Base-by-base conservation (phyloP, 2,888 invertebrate genomes). In the Glaucopsyche alexis region DNA sequence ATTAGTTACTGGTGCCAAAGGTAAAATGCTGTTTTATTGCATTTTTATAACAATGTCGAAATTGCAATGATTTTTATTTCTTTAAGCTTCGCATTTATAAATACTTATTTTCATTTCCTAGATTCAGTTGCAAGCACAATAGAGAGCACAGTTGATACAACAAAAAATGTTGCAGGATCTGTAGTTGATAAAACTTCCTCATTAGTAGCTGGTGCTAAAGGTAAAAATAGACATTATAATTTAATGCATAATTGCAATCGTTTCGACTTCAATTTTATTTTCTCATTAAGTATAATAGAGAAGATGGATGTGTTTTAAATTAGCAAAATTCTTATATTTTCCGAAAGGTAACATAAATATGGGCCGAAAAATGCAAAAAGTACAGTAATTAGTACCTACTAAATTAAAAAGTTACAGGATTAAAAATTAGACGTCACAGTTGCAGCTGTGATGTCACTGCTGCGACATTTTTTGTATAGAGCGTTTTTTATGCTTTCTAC, bases 151-250 rank as follows among this genome's bases (percentile, higher is more conserved):
- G 84, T 87, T 66, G 89, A 82, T 76, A 87, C 89, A 76, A 89
- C 91, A 75, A 91, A 91, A 79, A 90, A 87, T 80, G 87, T 89
- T n/a, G 87, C 90, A 76, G 85, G 87, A 60, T 87, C 89, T 72
- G 89, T 88, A 55, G 85, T 89, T 77, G 90, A 91, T 78, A 88
- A 90, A 81, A 87, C 90, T 11, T 11, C 74, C 16, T 66, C 82
- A 16, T 76, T 85, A 29, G 78, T 84, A 75, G 84, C 81, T 73
- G 78, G 78, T 42, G 84, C 49, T 71, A 9, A 19, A 45, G 72
- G 71, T 64, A 38, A 50, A 5, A 40, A 29, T 29, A 29, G 2
- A 40, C 65, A 9, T 66, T n/a, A 45, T 42, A 9, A 69, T 69
- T n/a, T 6, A 9, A 1, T 47, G 60, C 49, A 42, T 42, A 42